Conservation (phyloP, 2,113 vertebrate species). For the Eublepharis macularius region DNA sequence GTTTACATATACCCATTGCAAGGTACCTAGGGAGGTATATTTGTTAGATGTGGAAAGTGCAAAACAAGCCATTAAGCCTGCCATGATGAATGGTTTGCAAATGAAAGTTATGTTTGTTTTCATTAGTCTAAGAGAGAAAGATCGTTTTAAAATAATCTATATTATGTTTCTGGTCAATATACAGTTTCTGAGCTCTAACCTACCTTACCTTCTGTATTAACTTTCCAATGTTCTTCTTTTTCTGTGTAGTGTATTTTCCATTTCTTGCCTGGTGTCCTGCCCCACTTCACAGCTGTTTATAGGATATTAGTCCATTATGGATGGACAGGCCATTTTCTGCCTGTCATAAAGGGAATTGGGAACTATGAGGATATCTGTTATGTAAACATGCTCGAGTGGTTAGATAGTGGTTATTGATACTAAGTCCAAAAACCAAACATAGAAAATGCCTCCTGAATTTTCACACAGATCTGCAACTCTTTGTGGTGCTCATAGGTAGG, state of each 20-base stretch:
- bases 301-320: neutral
- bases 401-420: neutral
- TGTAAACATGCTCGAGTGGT: neutral
- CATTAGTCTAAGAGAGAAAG: neutral
- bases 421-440: neutral
- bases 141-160: constrained; percentile 38
- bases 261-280: neutral
- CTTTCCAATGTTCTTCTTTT: constrained; percentile 35
- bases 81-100: neutral
- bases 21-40: accelerated
- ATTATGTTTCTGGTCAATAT: constrained; percentile 62
- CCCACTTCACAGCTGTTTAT: neutral
- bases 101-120: neutral
- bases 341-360: neutral
- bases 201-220: constrained; percentile 47
- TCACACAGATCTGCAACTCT: neutral
- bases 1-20: neutral
- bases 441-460: neutral
- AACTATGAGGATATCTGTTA: neutral
- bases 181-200: constrained; percentile 41
- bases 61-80: neutral
- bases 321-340: accelerated
- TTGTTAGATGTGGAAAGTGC: accelerated
- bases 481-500: neutral
- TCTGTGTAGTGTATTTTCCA: accelerated